These are phyloP conservation scores for Rhadina sibilatrix DNA, from an alignment of 2,113 vertebrate species.

Conservation along the genomic window DNA sequence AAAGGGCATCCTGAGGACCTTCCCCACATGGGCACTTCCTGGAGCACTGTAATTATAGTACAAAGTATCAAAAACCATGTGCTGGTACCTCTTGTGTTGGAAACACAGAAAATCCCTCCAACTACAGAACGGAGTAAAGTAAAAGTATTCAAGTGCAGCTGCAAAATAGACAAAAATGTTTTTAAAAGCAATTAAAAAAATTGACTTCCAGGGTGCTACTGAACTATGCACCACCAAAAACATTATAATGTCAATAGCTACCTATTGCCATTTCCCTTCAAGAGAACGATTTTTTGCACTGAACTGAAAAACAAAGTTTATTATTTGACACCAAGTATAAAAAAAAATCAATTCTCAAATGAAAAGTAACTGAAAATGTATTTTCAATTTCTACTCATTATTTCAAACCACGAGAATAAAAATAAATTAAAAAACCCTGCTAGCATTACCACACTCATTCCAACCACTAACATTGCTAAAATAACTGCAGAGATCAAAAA, in stretches of 20 bases:
- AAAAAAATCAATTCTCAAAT: background rate
- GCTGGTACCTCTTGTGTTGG: background rate
- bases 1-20: background rate
- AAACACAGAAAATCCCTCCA: background rate
- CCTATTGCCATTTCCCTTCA: background rate
- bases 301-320: background rate
- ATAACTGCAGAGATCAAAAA: background rate
- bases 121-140: background rate
- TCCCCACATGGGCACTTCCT: accelerated
- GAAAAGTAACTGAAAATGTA: background rate
- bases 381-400: background rate
- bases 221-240: background rate
- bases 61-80: background rate
- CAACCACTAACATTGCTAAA: background rate
- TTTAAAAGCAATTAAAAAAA: background rate
- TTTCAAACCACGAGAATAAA: background rate
- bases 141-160: background rate
- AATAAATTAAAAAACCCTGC: background rate
- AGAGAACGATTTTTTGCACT: background rate
- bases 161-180: background rate
- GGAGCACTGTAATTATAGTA: background rate
- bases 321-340: background rate
- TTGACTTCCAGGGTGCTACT: background rate
- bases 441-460: background rate
- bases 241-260: background rate